Percentiles rank a stretch among this genome's conserved stretches.
Conservation (phyloP, 2,888 invertebrate species). For the Ophion slaviceki region DNA sequence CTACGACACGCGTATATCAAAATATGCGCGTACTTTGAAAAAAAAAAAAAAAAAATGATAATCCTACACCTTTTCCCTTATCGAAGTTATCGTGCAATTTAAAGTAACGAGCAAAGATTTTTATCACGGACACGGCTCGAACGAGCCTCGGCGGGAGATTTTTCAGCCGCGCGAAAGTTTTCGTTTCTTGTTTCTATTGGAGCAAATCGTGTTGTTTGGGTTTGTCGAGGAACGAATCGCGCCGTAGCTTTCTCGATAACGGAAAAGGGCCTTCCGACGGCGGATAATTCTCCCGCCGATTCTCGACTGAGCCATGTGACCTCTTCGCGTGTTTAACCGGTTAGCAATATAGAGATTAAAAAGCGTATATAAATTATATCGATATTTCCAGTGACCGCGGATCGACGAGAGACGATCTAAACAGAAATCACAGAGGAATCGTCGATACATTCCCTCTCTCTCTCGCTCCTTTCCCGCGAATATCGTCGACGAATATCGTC, state of each 20-base stretch:
- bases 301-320: conserved; percentile 41
- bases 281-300: conserved; percentile 19
- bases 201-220: not conserved
- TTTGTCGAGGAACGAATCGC: not conserved
- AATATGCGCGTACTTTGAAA: not conserved
- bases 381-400: conserved; percentile 51
- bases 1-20: not conserved
- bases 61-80: conserved; percentile 37
- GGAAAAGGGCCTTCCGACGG: not conserved
- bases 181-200: not conserved
- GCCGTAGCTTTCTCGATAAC: not conserved
- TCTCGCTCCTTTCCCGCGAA: not conserved
- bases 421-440: not conserved
- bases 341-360: conserved; percentile 72
- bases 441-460: not conserved
- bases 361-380: conserved; percentile 72
- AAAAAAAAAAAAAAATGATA: conserved; percentile 11
- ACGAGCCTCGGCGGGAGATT: conserved; percentile 17
- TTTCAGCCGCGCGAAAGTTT: not conserved
- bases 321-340: conserved; percentile 79
- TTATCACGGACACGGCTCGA: conserved; percentile 66
- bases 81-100: conserved; percentile 80
- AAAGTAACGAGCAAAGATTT: conserved; percentile 70
- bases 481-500: not conserved
- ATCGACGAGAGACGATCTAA: conserved; percentile 24